A percentile compares a stretch with the other conserved stretches of the same genome.
These are phyloP conservation scores for Macroteleia sp. DNA, from an alignment of 2,888 invertebrate species.

Conservation along the genomic window DNA sequence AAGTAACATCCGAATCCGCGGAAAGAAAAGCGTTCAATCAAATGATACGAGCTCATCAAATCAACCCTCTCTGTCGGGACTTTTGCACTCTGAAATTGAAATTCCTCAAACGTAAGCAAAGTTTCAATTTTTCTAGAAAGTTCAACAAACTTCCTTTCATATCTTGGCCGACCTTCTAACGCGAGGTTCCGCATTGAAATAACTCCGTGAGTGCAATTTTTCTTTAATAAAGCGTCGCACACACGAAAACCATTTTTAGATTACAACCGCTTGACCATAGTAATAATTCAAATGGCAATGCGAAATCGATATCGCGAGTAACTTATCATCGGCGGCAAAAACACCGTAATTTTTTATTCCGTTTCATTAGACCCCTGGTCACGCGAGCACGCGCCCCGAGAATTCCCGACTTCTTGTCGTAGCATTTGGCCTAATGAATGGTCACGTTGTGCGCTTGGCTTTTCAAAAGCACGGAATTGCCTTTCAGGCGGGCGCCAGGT, in stretches of 20 bases:
- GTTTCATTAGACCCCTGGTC: constrained; percentile 29
- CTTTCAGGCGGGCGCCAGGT: neutral
- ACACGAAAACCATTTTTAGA: constrained; percentile 27
- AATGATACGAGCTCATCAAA: constrained; percentile 1
- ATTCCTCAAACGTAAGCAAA: constrained; percentile 4
- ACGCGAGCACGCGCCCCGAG: constrained; percentile 16
- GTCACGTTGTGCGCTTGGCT: constrained; percentile 3
- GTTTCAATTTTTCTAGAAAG: constrained; percentile 30
- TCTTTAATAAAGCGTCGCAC: constrained; percentile 17
- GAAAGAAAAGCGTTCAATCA: constrained; percentile 1
- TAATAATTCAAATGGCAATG: constrained; percentile 18
- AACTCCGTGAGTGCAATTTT: constrained; percentile 16
- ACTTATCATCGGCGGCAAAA: constrained; percentile 17
- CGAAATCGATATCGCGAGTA: constrained; percentile 19
- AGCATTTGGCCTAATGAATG: constrained; percentile 18
- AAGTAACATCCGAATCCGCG: too few species aligned
- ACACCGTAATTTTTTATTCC: constrained; percentile 24
- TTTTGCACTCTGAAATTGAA: neutral
- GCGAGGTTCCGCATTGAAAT: constrained; percentile 21
- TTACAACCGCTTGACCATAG: constrained; percentile 4
- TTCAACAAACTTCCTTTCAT: constrained; percentile 43
- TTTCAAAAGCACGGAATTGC: constrained; percentile 1
- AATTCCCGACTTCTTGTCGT: constrained; percentile 6
- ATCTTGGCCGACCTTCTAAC: constrained; percentile 9
- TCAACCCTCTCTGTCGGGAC: neutral